Base-by-base conservation (phyloP, 2,888 invertebrate species). In the Eupithecia inturbata region DNA sequence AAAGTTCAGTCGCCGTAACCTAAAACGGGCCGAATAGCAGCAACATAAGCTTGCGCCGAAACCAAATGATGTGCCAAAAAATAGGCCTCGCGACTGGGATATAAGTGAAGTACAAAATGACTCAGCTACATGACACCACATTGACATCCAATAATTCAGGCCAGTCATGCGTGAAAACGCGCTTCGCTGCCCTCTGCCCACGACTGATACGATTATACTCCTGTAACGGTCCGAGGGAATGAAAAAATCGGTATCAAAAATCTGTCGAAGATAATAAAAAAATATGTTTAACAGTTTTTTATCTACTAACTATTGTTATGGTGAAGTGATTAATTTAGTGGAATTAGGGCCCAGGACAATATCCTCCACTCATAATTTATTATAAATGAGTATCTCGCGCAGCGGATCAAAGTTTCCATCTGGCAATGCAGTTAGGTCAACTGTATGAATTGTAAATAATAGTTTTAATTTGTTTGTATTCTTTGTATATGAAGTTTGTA, bases 101-200 rank as follows among this genome's bases (percentile, higher is more conserved):
- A 4, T 14, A 64, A 64, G 63, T 64, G 33, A 68, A 53, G n/a
- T 67, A 28, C 28, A 28, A 67, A 53, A 22, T 33, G 53, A 53
- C 36, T 57, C 68, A 36, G 67, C 67, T 33, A 22, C 33, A 49
- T 67, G 45, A 49, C 67, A 67, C 49, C 10, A 67, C 39, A 49
- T 67, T 67, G 66, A 66, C 66, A 39, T 39, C 66, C 60, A 72
- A 63, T 68, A 49, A 68, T 62, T 62, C 72, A 31, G 67, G 60
- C 67, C 49, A 68, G 33, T 33, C 62, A 45, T 62, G 72, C 67
- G 67, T 49, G 26, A 33, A 22, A 22, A 22, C 39, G 57, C 71
- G 33, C 71, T 45, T 67, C 71, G 67, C 60, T 67, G 67, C 53
- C 9, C 60, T 10, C 67, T 60, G 67, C 33, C 67, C 67, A 72